phyloP scores from a whole-genome alignment of 2,113 vertebrate genomes.

The Caretta caretta region DNA sequence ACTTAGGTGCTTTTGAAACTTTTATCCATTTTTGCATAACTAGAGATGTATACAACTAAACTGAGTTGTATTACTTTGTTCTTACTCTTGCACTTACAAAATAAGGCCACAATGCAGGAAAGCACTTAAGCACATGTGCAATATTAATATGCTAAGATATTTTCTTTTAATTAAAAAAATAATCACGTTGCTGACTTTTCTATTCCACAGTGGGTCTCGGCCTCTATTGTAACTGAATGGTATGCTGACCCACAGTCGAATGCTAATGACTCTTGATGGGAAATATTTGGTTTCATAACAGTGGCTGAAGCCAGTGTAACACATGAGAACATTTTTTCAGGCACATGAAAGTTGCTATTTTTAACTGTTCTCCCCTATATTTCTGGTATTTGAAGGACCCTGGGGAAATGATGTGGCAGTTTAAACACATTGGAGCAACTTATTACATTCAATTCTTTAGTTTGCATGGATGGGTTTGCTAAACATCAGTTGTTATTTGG shows the following conservation, averaged over 20 bases:
- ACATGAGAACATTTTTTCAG: conserved; percentile 51
- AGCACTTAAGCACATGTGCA: background rate
- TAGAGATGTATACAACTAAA: background rate
- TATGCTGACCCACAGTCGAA: background rate
- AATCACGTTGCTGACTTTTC: background rate
- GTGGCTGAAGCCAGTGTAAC: conserved; percentile 28
- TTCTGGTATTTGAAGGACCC: background rate
- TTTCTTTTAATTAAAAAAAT: background rate
- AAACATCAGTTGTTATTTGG: background rate
- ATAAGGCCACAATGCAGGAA: background rate
- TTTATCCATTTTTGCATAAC: background rate
- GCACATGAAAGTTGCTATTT: conserved; percentile 47
- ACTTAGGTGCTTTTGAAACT: background rate
- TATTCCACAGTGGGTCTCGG: fast-evolving
- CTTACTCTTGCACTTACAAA: background rate
- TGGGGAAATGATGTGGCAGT: background rate
- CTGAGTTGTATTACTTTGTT: background rate
- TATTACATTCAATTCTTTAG: background rate
- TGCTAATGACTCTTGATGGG: conserved; percentile 19
- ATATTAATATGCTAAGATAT: background rate
- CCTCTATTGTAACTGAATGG: conserved; percentile 16
- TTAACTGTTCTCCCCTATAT: conserved; percentile 43
- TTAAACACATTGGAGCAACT: background rate
- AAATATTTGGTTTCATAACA: conserved; percentile 67
- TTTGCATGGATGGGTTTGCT: background rate